Evolutionary conservation across 2,797 vertebrate genomes (phyloP).

Genomic region (Myotis daubentonii): DNA sequence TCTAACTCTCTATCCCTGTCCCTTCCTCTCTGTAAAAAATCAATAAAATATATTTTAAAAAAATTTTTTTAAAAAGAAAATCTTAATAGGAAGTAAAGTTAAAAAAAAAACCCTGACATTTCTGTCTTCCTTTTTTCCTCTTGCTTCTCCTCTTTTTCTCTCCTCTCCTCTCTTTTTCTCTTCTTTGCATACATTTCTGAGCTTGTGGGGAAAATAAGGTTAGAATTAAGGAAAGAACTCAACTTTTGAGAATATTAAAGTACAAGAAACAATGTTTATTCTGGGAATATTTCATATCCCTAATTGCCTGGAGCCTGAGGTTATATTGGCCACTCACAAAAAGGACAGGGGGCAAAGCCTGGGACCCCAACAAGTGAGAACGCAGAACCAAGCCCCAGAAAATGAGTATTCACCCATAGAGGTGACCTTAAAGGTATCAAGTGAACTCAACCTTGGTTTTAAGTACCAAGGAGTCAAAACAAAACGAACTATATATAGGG

Average conservation of each 20-base stretch:
- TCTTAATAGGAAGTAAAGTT: too few species aligned
- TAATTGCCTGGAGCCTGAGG: not conserved
- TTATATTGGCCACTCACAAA: not conserved
- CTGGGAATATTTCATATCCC: not conserved
- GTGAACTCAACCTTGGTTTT: not conserved
- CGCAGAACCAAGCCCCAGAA: not conserved
- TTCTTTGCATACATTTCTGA: not conserved
- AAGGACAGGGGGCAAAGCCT: not conserved
- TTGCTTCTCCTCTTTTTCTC: too few species aligned
- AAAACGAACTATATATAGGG: not conserved
- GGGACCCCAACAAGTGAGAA: not conserved
- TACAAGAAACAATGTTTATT: not conserved
- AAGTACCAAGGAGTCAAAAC: not conserved
- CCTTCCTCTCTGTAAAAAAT: too few species aligned
- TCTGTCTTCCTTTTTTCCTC: not conserved
- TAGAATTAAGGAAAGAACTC: not conserved
- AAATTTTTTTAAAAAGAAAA: too few species aligned
- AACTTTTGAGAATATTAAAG: conserved; percentile 8
- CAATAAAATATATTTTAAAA: too few species aligned
- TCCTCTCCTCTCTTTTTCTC: rapidly evolving
- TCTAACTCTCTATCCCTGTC: too few species aligned
- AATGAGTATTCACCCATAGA: rapidly evolving
- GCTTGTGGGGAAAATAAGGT: not conserved
- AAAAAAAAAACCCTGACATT: too few species aligned
- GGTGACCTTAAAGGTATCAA: not conserved